Evolutionary conservation across 2,888 invertebrate species (phyloP), one percentile per base, ranked within the genome.

Genomic region (Pyrrhia umbra): DNA sequence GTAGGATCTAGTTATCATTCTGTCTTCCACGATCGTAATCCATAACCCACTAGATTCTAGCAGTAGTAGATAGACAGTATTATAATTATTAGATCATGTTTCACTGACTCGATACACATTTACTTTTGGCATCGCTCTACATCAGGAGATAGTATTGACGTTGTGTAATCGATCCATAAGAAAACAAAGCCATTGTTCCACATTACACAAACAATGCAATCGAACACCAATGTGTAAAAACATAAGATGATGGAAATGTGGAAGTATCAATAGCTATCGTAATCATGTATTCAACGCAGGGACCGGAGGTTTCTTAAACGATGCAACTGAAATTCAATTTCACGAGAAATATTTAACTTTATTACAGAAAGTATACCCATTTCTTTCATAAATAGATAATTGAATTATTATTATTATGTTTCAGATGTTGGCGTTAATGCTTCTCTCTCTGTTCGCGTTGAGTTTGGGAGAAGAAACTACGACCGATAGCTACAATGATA

Each of bases 141-240:
- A 34, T 39, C 46, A 56, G 10, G 59, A 45, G 49, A 61, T 65
- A 55, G 10, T 47, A 56, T 61, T 51, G 58, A 52, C 2, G 84
- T 91, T 91, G 82, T 84, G 88, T 84, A 91, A 91, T 80, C 63
- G 73, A 78, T 66, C 67, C 71, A 77, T 76, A 90, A 89, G 85
- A 88, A 90, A 86, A 82, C 79, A n/a, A 3, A 82, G 68, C 80
- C 80, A 90, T 91, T 90, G 91, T 92, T 90, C 82, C 80, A 87
- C 82, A 84, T 86, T 75, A 86, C 81, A 82, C 81, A 81, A 86
- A 88, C 86, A 85, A 87, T 88, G 87, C 86, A 82, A 84, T 73
- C 77, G 66, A 83, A 82, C 71, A 72, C 83, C 52, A 46, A 64
- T 57, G 64, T 77, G 78, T 85, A 90, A 89, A 90, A 89, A 88